Evolutionary conservation across 2,888 invertebrate species (phyloP).

Genomic region (Macrosiphum euphorbiae): DNA sequence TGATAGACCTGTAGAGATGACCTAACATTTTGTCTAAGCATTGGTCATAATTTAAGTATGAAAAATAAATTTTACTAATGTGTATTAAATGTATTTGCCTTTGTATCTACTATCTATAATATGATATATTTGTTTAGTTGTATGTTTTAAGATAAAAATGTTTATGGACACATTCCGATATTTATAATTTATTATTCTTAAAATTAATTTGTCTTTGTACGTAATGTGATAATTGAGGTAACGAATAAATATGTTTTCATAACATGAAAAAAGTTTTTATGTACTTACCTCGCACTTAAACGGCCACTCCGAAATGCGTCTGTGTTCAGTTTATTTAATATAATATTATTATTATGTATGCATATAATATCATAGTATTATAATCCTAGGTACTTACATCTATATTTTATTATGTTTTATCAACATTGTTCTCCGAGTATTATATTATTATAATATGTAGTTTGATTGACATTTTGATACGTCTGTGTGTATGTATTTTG

Average conservation of each 20-base stretch:
- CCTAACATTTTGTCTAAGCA: background rate
- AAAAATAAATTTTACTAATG: background rate
- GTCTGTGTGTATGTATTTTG: background rate
- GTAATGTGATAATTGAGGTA: background rate
- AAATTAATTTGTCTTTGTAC: background rate
- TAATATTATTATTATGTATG: background rate
- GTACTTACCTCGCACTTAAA: background rate
- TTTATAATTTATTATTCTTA: too few species aligned
- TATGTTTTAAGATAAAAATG: too few species aligned
- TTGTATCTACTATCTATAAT: background rate
- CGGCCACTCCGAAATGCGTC: background rate
- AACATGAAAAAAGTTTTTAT: background rate
- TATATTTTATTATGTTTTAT: too few species aligned
- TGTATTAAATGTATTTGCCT: background rate
- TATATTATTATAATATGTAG: background rate
- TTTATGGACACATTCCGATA: too few species aligned
- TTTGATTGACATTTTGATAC: constrained; percentile 1
- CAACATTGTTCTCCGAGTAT: background rate
- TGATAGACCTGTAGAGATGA: background rate
- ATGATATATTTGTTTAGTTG: too few species aligned
- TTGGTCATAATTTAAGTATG: background rate
- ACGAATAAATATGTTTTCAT: background rate
- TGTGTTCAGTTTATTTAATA: background rate
- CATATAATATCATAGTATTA: background rate
- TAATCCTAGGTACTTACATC: background rate